A percentile compares a stretch with the other conserved stretches of the same genome.
Evolutionary conservation across 1,140 invertebrate genomes (phyloP).

Genomic region (Saccostrea cuccullata): DNA sequence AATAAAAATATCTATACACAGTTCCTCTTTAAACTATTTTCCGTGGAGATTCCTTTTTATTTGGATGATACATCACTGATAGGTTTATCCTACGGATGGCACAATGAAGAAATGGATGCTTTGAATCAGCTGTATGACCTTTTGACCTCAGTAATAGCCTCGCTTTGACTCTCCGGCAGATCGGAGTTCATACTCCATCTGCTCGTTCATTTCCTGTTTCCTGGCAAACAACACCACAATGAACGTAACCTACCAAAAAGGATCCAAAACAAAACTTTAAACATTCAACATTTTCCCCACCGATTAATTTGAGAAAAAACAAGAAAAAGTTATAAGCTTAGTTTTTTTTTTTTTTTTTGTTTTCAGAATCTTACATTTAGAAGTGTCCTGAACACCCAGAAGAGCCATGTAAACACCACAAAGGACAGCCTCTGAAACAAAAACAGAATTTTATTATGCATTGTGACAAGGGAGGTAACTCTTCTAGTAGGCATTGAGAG

Average conservation of each 20-base stretch:
- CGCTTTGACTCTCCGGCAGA: constrained; percentile 56
- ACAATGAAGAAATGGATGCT: not conserved
- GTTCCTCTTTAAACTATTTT: too few relatives aligned
- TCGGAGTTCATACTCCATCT: constrained; percentile 67
- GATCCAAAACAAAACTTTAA: not conserved
- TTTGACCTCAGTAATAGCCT: constrained; percentile 43
- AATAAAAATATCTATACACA: not conserved
- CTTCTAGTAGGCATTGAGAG: not conserved
- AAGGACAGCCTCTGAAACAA: constrained; percentile 62
- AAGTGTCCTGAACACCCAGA: constrained; percentile 64
- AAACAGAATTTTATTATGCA: constrained; percentile 4
- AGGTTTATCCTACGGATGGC: not conserved
- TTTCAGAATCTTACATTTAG: constrained; percentile 60
- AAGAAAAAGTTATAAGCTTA: not conserved
- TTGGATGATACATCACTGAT: not conserved
- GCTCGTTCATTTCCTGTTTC: constrained; percentile 64
- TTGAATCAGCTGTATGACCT: not conserved
- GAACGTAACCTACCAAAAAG: constrained; percentile 60
- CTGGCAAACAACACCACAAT: constrained; percentile 61
- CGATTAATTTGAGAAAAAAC: not conserved
- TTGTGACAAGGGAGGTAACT: not conserved
- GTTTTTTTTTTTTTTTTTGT: not conserved
- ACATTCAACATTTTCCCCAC: not conserved
- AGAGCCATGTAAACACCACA: constrained; percentile 70
- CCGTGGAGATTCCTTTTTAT: not conserved